Base-by-base conservation (phyloP, 1,140 invertebrate genomes). In the Carposina sasakii region DNA sequence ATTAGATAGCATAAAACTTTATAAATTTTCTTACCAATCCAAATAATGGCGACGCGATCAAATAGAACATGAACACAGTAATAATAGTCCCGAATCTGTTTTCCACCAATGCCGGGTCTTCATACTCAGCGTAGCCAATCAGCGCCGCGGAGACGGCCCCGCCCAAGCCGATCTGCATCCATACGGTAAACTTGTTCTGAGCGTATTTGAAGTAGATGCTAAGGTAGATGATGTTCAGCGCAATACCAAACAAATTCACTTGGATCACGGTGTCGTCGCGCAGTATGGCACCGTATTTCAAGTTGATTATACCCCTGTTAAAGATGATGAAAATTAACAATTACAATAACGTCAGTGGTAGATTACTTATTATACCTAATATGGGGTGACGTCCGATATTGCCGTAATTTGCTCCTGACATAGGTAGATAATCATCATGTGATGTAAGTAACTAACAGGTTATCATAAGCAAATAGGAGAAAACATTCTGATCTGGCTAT, bases 11-110 rank as follows among this genome's bases (percentile, higher is more conserved):
- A n/a, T n/a, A n/a, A n/a, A n/a, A n/a, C n/a, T n/a, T n/a, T n/a
- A n/a, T n/a, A n/a, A n/a, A n/a, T 49, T 48, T 17, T 87, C 89
- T 89, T 81, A 92, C 92, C 50, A 94, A 66, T 69, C 89, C 87
- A 23, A 91, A 77, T 1, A 94, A 73, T n/a, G 93, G 93, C 5
- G 90, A 87, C 5, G 88, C 91, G 19, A 94, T 88, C 47, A 94
- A 64, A 31, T 87, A 60, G 17, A 94, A 81, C 67, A 94, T 86
- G 34, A 94, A 81, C 15, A 83, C 67, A 0, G 92, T 94, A 4
- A 91, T 88, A 22, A 94, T 86, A 31, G 91, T 71, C 13, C 93
- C 92, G 63, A 90, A 90, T 67, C 91, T 81, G 55, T 87, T 90
- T 76, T 93, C 91, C 2, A 93, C 57, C 8, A 89, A 58, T 12